These are phyloP conservation scores for Cheumatopsyche charites DNA, from an alignment of 1,140 invertebrate genomes.

Conservation along the genomic window DNA sequence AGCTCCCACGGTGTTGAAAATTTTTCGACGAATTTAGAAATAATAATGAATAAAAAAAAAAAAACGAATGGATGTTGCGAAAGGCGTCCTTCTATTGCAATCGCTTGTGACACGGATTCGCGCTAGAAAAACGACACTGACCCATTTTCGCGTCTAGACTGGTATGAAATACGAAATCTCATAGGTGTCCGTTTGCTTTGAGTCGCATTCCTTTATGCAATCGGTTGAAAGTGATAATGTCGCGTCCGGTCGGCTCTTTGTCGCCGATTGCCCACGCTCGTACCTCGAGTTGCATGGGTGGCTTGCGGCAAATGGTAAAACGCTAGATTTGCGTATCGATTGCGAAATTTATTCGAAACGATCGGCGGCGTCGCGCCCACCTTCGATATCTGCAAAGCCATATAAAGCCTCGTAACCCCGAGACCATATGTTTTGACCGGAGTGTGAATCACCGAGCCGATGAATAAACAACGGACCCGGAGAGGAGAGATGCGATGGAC, in stretches of 20 bases:
- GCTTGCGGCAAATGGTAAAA: neutral
- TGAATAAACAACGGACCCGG: neutral
- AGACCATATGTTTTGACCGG: conserved; percentile 20
- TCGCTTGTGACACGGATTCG: too few relatives aligned
- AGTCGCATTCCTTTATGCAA: neutral
- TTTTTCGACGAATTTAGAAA: too few relatives aligned
- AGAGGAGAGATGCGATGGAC: neutral
- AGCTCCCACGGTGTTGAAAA: neutral
- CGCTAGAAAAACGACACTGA: conserved; percentile 18
- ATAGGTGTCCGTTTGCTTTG: neutral
- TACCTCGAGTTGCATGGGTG: too few relatives aligned
- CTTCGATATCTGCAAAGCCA: conserved; percentile 8
- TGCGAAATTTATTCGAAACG: neutral
- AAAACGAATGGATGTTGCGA: too few relatives aligned
- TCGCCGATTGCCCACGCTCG: too few relatives aligned
- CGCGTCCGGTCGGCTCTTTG: too few relatives aligned
- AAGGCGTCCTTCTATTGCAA: too few relatives aligned
- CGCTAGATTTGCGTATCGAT: neutral
- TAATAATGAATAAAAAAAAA: too few relatives aligned
- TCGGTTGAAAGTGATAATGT: too few relatives aligned
- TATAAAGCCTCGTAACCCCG: conserved; percentile 14
- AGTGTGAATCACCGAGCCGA: neutral
- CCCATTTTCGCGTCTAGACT: conserved; percentile 1
- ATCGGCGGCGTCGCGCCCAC: conserved; percentile 3
- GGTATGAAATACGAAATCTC: conserved; percentile 7